Base-by-base conservation (phyloP, 2,797 vertebrate genomes). In the Premnoplex brunnescens region DNA sequence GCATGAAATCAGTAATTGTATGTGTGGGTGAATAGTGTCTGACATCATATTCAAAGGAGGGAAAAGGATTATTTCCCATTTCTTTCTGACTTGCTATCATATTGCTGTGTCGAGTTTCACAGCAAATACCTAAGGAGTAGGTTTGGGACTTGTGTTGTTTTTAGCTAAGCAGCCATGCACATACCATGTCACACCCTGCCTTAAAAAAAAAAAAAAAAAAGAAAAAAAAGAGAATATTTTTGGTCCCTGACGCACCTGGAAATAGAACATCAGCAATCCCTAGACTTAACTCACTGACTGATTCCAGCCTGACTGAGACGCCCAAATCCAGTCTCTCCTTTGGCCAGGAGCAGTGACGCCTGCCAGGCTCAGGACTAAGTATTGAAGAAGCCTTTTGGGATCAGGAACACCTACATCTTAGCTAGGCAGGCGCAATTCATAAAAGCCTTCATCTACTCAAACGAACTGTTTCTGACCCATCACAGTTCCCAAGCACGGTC, bases 391-490 rank as follows among this genome's bases (percentile, higher is more conserved):
- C 54, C 94, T 63, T 78, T 67, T 54, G 88, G 88, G 88, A 62
- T 24, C 0, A 24, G 73, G 93, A 94, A 90, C 83, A 78, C 69
- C 88, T 85, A 94, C 68, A 62, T 72, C 73, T 88, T 28, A 90
- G 73, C 44, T 23, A 60, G 49, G 52, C 91, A 94, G 82, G 73
- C 36, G 0, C 54, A 32, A 64, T 37, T 75, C 69, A 51, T 77
- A 64, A 94, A 88, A 77, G 55, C 19, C 43, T 84, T 8, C 4
- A 37, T 75, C 76, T 48, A 2, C 10, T 14, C 4, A 12, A 96
- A 96, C 0, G 49, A 92, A 62, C 89, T 96, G 91, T 84, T 86
- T 86, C 37, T 96, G 94, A 94, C 93, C 93, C 63, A 12, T 86
- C 69, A 1, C 94, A 97, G 93, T 86, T 8, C 66, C 63, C 56